Evolutionary conservation across 1,140 invertebrate species (phyloP).

Genomic region (Laupala kohalensis): DNA sequence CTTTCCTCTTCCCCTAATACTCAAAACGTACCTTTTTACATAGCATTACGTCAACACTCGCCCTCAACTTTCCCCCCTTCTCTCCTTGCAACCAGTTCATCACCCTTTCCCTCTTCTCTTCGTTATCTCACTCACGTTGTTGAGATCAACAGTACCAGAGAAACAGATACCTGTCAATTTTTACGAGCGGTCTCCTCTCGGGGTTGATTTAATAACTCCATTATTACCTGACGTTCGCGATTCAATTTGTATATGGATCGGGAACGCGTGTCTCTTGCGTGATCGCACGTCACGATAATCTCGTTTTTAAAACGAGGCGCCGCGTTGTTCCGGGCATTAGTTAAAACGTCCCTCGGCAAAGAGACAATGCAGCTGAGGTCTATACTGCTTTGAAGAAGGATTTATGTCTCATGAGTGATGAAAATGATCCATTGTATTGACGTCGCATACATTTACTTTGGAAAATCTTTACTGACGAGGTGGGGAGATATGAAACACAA

Average conservation of each 20-base stretch:
- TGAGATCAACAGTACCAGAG: background rate
- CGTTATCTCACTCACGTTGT: background rate
- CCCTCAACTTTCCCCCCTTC: no score
- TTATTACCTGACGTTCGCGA: background rate
- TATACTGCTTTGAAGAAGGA: no score
- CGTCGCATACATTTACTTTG: no score
- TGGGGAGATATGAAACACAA: no score
- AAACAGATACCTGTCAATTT: background rate
- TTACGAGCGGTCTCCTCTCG: background rate
- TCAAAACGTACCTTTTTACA: no score
- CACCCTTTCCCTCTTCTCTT: no score
- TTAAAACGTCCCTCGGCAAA: background rate
- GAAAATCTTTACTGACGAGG: no score
- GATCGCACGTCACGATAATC: background rate
- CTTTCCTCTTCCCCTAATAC: no score
- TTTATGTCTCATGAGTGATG: no score
- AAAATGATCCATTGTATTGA: no score
- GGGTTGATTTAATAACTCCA: background rate
- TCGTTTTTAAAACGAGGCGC: background rate
- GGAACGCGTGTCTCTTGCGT: background rate
- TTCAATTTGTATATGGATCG: background rate
- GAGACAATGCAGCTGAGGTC: no score
- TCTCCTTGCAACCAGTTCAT: background rate
- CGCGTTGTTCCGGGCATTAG: background rate
- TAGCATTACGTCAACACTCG: no score